These are phyloP conservation scores for Erethizon dorsatum DNA, from an alignment of 2,797 vertebrate species.

Conservation along the genomic window DNA sequence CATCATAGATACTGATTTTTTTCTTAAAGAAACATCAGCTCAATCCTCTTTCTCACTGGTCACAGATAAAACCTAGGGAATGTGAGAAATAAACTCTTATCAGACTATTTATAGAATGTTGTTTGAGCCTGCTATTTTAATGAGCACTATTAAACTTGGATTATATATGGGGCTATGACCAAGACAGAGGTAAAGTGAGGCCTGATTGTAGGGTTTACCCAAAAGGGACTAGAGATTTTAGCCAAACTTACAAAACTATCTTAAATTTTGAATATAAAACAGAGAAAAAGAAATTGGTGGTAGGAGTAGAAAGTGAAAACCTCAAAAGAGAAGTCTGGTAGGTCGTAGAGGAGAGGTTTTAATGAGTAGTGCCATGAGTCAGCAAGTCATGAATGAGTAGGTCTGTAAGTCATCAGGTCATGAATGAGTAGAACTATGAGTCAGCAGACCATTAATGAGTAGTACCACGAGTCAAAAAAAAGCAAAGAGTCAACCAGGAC, in stretches of 20 bases:
- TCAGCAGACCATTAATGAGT: not conserved
- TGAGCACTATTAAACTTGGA: not conserved
- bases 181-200: not conserved
- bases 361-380: not conserved
- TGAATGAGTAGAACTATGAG: not conserved
- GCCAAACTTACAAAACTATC: not conserved
- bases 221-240: not conserved
- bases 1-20: not conserved
- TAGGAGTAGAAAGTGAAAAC: not conserved
- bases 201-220: not conserved
- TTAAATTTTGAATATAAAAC: not conserved
- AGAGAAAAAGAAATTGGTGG: not conserved
- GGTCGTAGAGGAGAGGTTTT: not conserved
- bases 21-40: not conserved
- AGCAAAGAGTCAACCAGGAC: not conserved
- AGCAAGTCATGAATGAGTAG: not conserved
- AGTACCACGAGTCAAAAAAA: not conserved
- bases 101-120: not conserved
- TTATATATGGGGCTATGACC: not conserved
- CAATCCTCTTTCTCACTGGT: not conserved
- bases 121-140: not conserved
- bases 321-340: not conserved
- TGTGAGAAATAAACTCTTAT: not conserved
- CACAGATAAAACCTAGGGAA: not conserved
- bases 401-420: not conserved